Evolutionary conservation across 2,888 invertebrate genomes (phyloP), one percentile per base, ranked within the genome.

Genomic region (Ectobius pallidus): DNA sequence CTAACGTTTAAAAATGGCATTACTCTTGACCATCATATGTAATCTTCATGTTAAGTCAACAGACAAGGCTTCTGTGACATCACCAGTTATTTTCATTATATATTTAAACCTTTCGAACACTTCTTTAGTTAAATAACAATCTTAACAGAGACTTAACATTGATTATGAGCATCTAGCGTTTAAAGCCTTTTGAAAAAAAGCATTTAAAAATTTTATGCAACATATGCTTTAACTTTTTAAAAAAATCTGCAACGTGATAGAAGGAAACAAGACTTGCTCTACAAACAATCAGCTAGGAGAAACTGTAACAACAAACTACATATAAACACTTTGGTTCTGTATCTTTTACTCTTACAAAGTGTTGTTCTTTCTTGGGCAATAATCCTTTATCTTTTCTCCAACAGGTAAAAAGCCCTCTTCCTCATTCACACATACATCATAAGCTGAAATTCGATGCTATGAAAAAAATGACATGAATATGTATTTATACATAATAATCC

Each of bases 91-190:
- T 52, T 52, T 11, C 7, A 63, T 42, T 6, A 63, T 25, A 39
- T 20, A 42, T 34, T 42, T 63, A 20, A 63, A 65, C 46, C n/a
- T 22, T 65, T 44, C 39, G 46, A 65, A 65, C 39, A 65, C 27
- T 65, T 46, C 30, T 14, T 65, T 46, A 44, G 27, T 65, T 65
- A 44, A 46, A 65, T 46, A 65, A 65, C 65, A 46, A 44, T 63
- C 39, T 32, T 46, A 63, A 52, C 49, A 71, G 49, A 46, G 71
- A 65, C 61, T 63, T 63, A 71, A 71, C 71, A 71, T 39, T 65
- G 32, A 71, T 39, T 61, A 71, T 63, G 39, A 71, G 49, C 63
- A 71, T 49, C 71, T 71, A 71, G 71, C 49, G 52, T 71, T 69
- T 69, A 71, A 71, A 63, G 62, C 62, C 25, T 63, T 71, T 39